phyloP scores from a whole-genome alignment of 2,888 invertebrate species.

The Orchesella flavescens region DNA sequence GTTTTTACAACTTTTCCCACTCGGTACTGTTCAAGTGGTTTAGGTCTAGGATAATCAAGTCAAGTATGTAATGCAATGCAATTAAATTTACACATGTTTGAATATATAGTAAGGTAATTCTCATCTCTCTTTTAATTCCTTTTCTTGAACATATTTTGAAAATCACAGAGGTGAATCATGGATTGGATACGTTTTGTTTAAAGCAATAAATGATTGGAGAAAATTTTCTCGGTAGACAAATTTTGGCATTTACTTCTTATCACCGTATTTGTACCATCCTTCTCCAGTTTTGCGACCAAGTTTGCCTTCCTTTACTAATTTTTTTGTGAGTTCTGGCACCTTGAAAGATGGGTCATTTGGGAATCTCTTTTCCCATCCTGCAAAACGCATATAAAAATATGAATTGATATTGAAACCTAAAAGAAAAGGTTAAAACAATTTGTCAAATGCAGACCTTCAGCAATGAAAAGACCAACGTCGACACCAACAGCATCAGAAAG shows the following conservation, averaged over 20 bases:
- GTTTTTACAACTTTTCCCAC: no score
- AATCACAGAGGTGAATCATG: no score
- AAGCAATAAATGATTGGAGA: no score
- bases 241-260: background rate
- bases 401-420: background rate
- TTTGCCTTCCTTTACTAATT: conserved; percentile 78
- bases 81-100: no score
- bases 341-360: conserved; percentile 82
- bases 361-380: conserved; percentile 83
- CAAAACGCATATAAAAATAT: background rate
- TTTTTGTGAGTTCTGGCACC: conserved; percentile 75
- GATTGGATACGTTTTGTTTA: no score
- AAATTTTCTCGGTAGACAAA: no score
- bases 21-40: no score
- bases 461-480: conserved; percentile 78
- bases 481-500: conserved; percentile 78
- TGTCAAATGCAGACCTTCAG: conserved; percentile 75
- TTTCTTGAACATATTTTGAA: no score
- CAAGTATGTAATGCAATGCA: no score
- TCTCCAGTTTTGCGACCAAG: conserved; percentile 77
- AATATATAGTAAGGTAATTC: no score
- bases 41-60: no score
- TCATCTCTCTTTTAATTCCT: no score
- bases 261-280: conserved; percentile 78
- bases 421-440: background rate